phyloP scores from a whole-genome alignment of 2,113 vertebrate species.

The Odocoileus virginianus region DNA sequence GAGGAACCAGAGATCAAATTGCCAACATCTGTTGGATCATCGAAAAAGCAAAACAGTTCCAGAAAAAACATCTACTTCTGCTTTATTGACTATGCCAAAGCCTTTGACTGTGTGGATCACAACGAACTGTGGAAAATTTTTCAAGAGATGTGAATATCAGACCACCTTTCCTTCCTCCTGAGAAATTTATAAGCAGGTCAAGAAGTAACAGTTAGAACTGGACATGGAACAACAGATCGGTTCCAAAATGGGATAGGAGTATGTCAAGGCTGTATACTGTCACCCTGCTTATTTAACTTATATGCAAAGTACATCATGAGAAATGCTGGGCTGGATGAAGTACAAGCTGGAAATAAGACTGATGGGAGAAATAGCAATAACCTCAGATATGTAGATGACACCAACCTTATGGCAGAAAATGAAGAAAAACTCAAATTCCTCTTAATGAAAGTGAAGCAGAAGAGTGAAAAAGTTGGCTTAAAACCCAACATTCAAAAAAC shows the following conservation, averaged over 20 bases:
- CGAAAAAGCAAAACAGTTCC: neutral
- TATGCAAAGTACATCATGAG: neutral
- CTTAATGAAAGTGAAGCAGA: neutral
- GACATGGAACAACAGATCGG: neutral
- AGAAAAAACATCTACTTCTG: neutral
- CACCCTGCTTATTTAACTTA: neutral
- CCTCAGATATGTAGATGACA: neutral
- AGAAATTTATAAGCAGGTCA: neutral
- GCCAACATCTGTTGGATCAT: neutral
- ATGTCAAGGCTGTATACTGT: neutral
- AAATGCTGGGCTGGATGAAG: neutral
- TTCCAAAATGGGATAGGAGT: neutral
- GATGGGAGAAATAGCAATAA: neutral
- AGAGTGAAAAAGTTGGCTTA: neutral
- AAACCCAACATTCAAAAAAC: neutral
- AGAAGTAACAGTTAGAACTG: neutral
- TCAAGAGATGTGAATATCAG: neutral
- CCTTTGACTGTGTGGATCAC: neutral
- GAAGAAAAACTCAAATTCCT: neutral
- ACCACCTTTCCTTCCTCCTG: neutral
- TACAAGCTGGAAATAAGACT: neutral
- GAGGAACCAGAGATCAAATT: neutral
- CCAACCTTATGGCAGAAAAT: neutral
- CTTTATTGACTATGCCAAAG: neutral
- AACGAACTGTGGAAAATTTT: neutral